Percentiles rank a stretch among this genome's conserved stretches.
Conservation (phyloP, 2,113 vertebrate genomes). For the Meles meles region DNA sequence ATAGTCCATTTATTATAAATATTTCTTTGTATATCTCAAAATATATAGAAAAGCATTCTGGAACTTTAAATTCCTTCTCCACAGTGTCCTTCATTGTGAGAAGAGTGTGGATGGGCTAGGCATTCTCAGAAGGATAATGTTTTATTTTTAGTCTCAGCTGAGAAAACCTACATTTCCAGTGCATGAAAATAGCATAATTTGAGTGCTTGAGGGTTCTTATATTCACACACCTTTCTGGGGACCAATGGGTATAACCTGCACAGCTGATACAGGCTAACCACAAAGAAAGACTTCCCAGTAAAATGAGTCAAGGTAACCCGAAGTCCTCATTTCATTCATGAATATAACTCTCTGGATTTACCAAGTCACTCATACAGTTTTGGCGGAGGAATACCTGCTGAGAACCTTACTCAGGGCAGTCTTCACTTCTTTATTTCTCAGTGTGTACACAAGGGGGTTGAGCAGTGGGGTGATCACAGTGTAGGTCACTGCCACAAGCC, state of each 20-base stretch:
- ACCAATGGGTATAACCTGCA: background rate
- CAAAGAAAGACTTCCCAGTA: background rate
- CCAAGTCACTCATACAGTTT: background rate
- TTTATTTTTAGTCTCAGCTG: background rate
- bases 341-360: background rate
- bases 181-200: background rate
- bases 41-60: background rate
- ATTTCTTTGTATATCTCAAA: background rate
- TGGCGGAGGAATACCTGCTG: background rate
- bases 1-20: background rate
- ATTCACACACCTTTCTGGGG: background rate
- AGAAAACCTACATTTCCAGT: background rate
- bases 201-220: background rate
- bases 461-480: constrained; percentile 55
- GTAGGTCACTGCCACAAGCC: constrained; percentile 53
- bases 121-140: background rate
- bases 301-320: background rate
- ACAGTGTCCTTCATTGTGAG: background rate
- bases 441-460: constrained; percentile 50
- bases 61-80: background rate
- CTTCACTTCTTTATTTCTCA: constrained; percentile 66
- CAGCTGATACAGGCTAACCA: background rate
- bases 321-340: background rate
- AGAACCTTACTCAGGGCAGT: constrained; percentile 22
- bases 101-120: background rate